Conservation (phyloP, 2,113 vertebrate genomes). For the Menidia beryllina region DNA sequence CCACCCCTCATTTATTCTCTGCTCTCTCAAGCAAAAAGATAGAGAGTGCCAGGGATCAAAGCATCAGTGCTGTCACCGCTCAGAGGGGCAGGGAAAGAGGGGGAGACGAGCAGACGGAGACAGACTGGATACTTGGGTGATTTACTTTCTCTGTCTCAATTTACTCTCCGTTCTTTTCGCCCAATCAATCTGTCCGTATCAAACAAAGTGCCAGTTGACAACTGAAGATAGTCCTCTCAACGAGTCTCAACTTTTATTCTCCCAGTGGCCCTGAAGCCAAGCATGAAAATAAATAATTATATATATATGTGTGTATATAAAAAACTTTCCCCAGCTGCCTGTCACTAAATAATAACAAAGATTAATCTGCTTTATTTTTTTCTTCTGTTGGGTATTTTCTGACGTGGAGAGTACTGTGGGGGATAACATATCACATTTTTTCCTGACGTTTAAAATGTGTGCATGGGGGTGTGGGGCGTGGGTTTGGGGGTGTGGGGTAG, state of each 20-base stretch:
- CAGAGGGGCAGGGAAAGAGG: conserved; percentile 2
- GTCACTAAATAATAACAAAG: conserved; percentile 1
- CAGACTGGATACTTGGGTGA: conserved; percentile 22
- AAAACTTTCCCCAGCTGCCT: conserved; percentile 2
- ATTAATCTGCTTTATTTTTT: conserved; percentile 8
- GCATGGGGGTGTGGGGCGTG: not conserved
- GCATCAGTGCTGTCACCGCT: conserved; percentile 38
- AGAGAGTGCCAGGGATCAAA: conserved; percentile 54
- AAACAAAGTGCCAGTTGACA: conserved; percentile 23
- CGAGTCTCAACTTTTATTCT: conserved; percentile 22
- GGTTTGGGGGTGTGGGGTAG: too few relatives aligned
- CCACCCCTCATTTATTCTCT: conserved; percentile 31
- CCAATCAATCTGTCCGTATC: conserved; percentile 2
- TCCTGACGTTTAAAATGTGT: not conserved
- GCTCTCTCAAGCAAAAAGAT: conserved; percentile 18
- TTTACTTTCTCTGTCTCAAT: conserved; percentile 18
- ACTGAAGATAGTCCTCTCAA: conserved; percentile 5
- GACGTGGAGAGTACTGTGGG: not conserved
- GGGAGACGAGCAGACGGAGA: conserved; percentile 12
- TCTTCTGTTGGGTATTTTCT: not conserved
- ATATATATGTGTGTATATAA: not conserved
- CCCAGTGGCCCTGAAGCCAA: not conserved
- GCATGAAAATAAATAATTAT: too few relatives aligned
- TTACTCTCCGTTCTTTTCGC: conserved; percentile 12
- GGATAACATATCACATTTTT: conserved; percentile 19